These are phyloP conservation scores for Tonatia bakeri DNA, from an alignment of 2,113 vertebrate species.

Conservation along the genomic window DNA sequence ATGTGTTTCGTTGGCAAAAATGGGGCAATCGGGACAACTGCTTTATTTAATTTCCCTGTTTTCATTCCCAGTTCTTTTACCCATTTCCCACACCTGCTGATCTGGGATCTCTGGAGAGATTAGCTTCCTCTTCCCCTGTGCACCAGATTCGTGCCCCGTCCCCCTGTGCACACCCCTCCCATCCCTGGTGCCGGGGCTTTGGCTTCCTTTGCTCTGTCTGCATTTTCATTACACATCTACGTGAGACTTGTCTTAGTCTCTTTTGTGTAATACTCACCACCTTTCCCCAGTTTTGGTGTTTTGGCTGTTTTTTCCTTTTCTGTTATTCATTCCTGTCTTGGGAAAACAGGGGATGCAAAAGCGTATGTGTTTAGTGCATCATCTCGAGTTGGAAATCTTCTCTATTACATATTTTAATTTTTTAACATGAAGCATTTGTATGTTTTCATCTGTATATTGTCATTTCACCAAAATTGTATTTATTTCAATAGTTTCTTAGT, in stretches of 20 bases:
- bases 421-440: neutral
- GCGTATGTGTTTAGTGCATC: neutral
- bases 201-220: neutral
- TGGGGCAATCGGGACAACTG: neutral
- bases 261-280: neutral
- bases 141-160: neutral
- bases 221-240: neutral
- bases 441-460: neutral
- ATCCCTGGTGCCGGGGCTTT: neutral
- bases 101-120: neutral
- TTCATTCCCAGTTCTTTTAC: neutral
- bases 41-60: neutral
- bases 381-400: neutral
- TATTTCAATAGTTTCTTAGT: neutral
- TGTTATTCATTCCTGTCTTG: slow-evolving; percentile 14
- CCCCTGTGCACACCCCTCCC: no score
- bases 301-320: neutral
- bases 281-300: neutral
- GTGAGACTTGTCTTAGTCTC: neutral
- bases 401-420: neutral
- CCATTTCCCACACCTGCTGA: neutral
- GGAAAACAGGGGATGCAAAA: neutral
- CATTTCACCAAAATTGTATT: neutral
- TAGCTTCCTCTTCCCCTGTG: neutral
- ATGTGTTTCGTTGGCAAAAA: neutral